These are phyloP conservation scores for Chlorodrepanis virens DNA, from an alignment of 2,113 vertebrate species.

Conservation along the genomic window DNA sequence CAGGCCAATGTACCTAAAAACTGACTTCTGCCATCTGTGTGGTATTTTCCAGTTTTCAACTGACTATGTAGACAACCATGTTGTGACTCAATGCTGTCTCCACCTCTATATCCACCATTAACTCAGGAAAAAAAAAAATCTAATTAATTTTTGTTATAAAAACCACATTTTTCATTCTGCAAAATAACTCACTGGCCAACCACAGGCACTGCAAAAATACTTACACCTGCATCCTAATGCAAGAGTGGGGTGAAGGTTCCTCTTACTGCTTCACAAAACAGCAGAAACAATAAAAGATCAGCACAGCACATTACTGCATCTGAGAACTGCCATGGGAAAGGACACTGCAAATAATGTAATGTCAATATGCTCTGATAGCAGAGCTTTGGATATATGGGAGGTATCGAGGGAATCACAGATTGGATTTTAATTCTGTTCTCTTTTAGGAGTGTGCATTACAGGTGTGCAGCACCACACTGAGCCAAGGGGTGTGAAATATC, in stretches of 20 bases:
- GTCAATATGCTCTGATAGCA: neutral
- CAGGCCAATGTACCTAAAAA: neutral
- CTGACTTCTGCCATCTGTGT: neutral
- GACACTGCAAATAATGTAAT: neutral
- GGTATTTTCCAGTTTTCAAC: neutral
- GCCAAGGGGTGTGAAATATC: neutral
- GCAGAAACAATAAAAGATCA: neutral
- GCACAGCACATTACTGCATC: neutral
- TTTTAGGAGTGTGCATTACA: neutral
- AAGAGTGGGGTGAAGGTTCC: neutral
- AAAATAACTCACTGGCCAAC: neutral
- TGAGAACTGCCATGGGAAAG: neutral
- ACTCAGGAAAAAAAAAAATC: neutral
- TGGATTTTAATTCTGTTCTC: neutral
- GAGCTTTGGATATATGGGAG: neutral
- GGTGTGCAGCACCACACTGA: neutral
- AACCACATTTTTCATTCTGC: neutral
- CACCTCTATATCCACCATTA: neutral
- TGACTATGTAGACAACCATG: neutral
- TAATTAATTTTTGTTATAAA: neutral
- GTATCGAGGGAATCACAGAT: neutral
- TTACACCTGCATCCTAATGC: neutral
- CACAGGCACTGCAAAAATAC: neutral
- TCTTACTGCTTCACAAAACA: neutral
- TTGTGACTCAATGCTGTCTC: neutral